Evolutionary conservation across 1,140 invertebrate species (phyloP).

Genomic region (Diploscapter pachys): DNA sequence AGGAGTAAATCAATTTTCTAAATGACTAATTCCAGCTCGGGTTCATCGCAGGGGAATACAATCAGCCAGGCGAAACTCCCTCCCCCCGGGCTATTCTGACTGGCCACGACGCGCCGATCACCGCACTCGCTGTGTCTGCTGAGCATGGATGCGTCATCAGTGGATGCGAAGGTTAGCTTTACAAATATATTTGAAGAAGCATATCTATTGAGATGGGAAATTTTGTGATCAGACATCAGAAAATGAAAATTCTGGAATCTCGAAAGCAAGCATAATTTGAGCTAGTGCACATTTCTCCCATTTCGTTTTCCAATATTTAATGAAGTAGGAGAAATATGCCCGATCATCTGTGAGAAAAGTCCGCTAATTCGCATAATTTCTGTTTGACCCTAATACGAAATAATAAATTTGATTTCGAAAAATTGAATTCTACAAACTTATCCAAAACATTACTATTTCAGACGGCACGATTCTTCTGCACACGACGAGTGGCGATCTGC

Average conservation of each 20-base stretch:
- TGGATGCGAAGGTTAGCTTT: slow-evolving; percentile 65
- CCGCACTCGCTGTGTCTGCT: slow-evolving; percentile 91
- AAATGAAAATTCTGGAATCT: no score
- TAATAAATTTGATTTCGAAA: background rate
- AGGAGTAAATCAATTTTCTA: no score
- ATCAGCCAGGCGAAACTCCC: slow-evolving; percentile 69
- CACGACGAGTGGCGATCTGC: slow-evolving; percentile 94
- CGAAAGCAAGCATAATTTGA: no score
- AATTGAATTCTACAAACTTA: background rate
- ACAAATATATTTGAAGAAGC: no score
- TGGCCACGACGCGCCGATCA: slow-evolving; percentile 90
- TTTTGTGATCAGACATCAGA: no score
- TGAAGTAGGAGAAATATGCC: no score
- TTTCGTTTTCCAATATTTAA: no score
- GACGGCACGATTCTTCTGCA: slow-evolving; percentile 93
- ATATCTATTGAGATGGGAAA: no score
- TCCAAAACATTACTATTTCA: slow-evolving; percentile 57
- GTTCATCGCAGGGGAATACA: slow-evolving; percentile 86
- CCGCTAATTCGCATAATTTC: no score
- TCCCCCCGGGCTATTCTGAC: slow-evolving; percentile 91
- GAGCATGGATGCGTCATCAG: slow-evolving; percentile 96
- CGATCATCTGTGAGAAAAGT: no score
- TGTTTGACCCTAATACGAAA: no score
- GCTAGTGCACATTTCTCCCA: no score
- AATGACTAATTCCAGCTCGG: slow-evolving; percentile 69